These are phyloP conservation scores for Branchipolynoe longqiensis DNA, from an alignment of 2,888 invertebrate genomes.

Conservation along the genomic window DNA sequence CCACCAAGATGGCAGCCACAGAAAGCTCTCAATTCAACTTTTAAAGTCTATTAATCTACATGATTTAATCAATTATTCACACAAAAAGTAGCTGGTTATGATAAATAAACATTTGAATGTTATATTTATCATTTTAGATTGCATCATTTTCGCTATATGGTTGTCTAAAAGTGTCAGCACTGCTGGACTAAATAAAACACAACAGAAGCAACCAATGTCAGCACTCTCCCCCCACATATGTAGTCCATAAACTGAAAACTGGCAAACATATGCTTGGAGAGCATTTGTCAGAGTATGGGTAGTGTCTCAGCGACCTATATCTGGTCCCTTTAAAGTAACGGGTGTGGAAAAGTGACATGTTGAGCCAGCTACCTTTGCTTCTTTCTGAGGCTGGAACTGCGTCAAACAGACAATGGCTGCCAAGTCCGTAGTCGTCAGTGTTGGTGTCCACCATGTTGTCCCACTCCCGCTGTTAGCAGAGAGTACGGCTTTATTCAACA, in stretches of 20 bases:
- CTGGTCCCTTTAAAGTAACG: too few species aligned
- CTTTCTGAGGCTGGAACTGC: conserved; percentile 15
- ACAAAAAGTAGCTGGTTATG: too few species aligned
- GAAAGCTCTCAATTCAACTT: too few species aligned
- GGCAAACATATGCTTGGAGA: not conserved
- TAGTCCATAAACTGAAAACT: not conserved
- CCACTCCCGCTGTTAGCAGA: conserved; percentile 76
- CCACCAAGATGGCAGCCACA: too few species aligned
- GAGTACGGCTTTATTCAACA: conserved; percentile 64
- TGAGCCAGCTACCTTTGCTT: conserved; percentile 11
- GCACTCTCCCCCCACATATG: not conserved
- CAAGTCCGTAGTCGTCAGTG: conserved; percentile 36
- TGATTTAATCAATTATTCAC: too few species aligned
- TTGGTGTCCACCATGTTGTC: conserved; percentile 71
- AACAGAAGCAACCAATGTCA: not conserved
- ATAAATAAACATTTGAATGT: too few species aligned
- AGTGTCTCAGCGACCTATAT: too few species aligned
- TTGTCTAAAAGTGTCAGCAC: too few species aligned
- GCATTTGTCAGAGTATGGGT: not conserved
- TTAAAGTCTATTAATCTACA: too few species aligned
- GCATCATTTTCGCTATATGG: too few species aligned
- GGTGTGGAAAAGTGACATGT: not conserved
- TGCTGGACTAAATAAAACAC: not conserved
- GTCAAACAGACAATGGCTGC: not conserved
- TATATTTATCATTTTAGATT: too few species aligned